Percentiles rank a stretch among this genome's conserved stretches.
phyloP scores from a whole-genome alignment of 2,113 vertebrate genomes.

The Planiliza haematocheilus region DNA sequence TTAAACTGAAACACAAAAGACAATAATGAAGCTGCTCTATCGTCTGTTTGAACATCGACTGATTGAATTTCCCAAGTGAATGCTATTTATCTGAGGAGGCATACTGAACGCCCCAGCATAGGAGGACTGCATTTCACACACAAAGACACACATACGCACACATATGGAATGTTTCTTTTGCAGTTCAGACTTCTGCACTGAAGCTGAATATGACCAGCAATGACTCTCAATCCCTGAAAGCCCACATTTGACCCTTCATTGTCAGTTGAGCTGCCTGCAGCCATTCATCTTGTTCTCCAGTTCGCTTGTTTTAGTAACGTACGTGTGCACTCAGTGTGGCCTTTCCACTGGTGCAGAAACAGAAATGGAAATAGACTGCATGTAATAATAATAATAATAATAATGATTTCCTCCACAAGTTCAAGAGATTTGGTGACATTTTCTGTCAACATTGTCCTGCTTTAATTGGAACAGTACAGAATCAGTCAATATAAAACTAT shows the following conservation, averaged over 20 bases:
- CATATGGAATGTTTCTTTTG: constrained; percentile 1
- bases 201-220: neutral
- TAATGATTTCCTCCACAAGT: too few relatives aligned
- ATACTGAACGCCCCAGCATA: too few relatives aligned
- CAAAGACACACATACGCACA: neutral
- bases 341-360: constrained; percentile 26
- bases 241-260: constrained; percentile 27
- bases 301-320: constrained; percentile 34
- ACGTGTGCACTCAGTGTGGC: constrained; percentile 16
- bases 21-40: neutral
- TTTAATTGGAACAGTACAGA: too few relatives aligned
- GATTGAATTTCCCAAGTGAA: neutral
- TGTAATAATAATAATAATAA: neutral
- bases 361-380: constrained; percentile 15
- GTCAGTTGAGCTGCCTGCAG: constrained; percentile 13
- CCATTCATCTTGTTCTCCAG: constrained; percentile 18
- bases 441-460: too few relatives aligned
- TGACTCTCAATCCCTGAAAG: constrained; percentile 5
- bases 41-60: neutral
- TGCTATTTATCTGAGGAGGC: too few relatives aligned
- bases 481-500: too few relatives aligned
- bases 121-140: neutral
- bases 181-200: neutral
- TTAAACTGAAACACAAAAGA: too few relatives aligned
- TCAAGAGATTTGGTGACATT: too few relatives aligned